phyloP scores from a whole-genome alignment of 2,113 vertebrate genomes.

The Cyrtonyx montezumae region DNA sequence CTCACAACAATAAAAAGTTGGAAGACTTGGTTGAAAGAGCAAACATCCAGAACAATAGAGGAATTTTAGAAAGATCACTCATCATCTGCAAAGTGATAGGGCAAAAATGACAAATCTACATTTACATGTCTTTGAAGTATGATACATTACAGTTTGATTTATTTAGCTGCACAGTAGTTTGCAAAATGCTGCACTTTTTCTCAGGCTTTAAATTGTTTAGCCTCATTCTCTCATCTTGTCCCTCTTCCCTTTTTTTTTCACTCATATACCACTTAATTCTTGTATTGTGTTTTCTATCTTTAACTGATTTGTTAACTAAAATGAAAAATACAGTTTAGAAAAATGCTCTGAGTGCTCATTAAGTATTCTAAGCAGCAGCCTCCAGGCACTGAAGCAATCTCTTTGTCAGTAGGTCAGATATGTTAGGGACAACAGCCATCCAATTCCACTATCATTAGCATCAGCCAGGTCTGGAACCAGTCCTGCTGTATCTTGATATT shows the following conservation, averaged over 20 bases:
- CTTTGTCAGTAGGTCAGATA: background rate
- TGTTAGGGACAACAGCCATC: background rate
- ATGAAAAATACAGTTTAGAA: background rate
- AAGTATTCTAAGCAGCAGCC: background rate
- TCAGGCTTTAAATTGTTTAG: conserved; percentile 4
- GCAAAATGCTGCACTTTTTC: conserved; percentile 3
- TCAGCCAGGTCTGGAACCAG: background rate
- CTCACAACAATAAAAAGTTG: conserved; percentile 33
- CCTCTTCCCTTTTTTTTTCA: background rate
- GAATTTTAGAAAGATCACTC: conserved; percentile 12
- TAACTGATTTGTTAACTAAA: background rate
- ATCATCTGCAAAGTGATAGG: conserved; percentile 1
- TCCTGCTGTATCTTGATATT: background rate
- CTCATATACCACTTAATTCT: background rate
- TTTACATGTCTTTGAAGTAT: conserved; percentile 21
- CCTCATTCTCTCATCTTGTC: background rate
- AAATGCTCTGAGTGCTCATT: background rate
- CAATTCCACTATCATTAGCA: background rate
- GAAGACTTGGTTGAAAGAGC: background rate
- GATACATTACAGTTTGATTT: background rate
- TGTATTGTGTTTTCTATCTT: background rate
- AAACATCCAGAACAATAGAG: background rate
- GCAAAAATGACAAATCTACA: conserved; percentile 24
- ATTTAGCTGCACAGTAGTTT: conserved; percentile 9
- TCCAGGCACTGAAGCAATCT: background rate